Base-by-base conservation (phyloP, 1,140 invertebrate genomes). In the Tenebrio molitor region DNA sequence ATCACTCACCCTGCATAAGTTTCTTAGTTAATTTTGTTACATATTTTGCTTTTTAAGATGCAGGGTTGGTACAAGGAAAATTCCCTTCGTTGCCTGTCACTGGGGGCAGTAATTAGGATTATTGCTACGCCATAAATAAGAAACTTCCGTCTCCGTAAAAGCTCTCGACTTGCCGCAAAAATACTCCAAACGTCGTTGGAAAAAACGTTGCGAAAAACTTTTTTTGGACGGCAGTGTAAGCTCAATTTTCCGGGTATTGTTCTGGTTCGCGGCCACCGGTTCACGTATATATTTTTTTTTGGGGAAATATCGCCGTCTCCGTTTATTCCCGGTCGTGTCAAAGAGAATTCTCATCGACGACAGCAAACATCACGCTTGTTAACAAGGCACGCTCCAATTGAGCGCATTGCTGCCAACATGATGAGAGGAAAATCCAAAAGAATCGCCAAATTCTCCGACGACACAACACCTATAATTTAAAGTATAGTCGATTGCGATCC, bases 381-480 rank as follows among this genome's bases (percentile, higher is more conserved):
- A 58, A 25, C 10, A 12, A 4, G 2, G 21, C 23, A 14, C 50
- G 50, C 50, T 58, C 23, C 50, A 58, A 15, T 58, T 58, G 50
- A 58, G 50, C 50, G 46, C 46, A 14, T 7, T 53, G 46, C 46
- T 53, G 46, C 46, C 46, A 53, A 53, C 46, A 21, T 53, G n/a
- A 23, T 23, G 46, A 58, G 21, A 10, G 50, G 21, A 58, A 29
- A 25, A 29, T 58, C 50, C 10, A 58, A 58, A 58, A 58, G 50
- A 58, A 58, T 58, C 50, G 50, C 50, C 50, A 58, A 58, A 58
- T 58, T 58, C 50, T 58, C 50, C 50, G 50, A 29, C 50, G 50
- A 29, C 50, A 58, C 50, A 58, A 58, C 50, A 58, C 50, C 50
- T 58, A 58, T 58, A 58, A 58, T 58, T 58, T 29, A 12, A 29